These are phyloP conservation scores for Tachina fera DNA, from an alignment of 2,888 invertebrate species.

Conservation along the genomic window DNA sequence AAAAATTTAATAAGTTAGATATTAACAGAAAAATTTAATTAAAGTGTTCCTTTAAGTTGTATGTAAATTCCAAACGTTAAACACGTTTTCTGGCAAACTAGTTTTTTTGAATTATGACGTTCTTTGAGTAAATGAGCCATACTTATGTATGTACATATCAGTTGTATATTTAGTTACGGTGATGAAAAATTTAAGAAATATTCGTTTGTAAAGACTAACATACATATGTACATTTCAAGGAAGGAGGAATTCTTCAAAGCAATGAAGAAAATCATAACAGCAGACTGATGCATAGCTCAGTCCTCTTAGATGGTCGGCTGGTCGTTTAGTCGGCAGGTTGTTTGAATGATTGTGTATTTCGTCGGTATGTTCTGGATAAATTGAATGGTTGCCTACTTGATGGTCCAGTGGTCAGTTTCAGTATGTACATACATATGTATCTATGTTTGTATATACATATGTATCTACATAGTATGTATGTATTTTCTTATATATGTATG, in stretches of 20 bases:
- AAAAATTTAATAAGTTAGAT: too few relatives aligned
- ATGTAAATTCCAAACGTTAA: too few relatives aligned
- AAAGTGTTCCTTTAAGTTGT: too few relatives aligned
- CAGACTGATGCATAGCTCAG: not conserved
- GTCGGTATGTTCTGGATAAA: conserved; percentile 54
- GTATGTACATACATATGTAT: not conserved
- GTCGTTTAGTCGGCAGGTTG: conserved; percentile 3
- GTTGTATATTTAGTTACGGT: conserved; percentile 27
- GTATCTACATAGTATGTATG: too few relatives aligned
- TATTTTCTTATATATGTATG: not conserved
- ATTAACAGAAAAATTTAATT: too few relatives aligned
- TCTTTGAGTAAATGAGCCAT: too few relatives aligned
- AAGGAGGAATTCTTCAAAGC: conserved; percentile 59
- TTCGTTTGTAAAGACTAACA: conserved; percentile 44
- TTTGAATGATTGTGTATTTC: not conserved
- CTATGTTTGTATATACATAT: not conserved
- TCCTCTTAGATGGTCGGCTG: not conserved
- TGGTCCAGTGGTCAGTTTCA: conserved; percentile 58
- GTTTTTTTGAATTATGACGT: too few relatives aligned
- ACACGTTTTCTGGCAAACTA: too few relatives aligned
- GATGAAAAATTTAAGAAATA: conserved; percentile 59
- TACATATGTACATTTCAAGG: conserved; percentile 62
- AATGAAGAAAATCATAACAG: conserved; percentile 50
- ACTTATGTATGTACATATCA: too few relatives aligned
- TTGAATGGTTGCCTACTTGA: conserved; percentile 62